Evolutionary conservation across 2,888 invertebrate genomes (phyloP).

Genomic region (Spodoptera exigua): DNA sequence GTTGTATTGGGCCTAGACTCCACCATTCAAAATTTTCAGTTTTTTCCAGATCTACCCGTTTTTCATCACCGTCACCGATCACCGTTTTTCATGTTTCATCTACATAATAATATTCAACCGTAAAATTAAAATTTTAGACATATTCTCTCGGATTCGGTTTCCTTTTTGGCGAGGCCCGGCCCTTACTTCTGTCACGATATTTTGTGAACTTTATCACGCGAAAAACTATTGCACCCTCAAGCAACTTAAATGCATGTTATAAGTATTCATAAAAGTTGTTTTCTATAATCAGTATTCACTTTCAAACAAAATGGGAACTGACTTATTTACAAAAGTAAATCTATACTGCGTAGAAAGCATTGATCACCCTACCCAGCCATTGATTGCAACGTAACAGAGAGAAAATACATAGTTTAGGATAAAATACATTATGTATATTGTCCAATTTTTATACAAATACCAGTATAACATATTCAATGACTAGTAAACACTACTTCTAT

Average conservation of each 20-base stretch:
- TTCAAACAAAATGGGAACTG: background rate
- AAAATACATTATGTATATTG: background rate
- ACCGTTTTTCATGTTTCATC: too few relatives aligned
- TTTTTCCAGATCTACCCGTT: too few relatives aligned
- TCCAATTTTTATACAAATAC: background rate
- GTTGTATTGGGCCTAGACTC: constrained; percentile 6
- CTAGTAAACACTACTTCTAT: constrained; percentile 41
- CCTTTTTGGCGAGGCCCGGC: too few relatives aligned
- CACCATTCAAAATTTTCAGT: too few relatives aligned
- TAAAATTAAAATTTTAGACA: too few relatives aligned
- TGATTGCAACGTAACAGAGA: background rate
- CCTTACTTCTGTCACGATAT: constrained; percentile 16
- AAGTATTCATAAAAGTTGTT: constrained; percentile 19
- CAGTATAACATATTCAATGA: constrained; percentile 32
- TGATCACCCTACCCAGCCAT: too few relatives aligned
- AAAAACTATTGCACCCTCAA: constrained; percentile 44
- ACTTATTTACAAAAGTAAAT: too few relatives aligned
- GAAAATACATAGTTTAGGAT: background rate
- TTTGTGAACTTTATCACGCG: constrained; percentile 38
- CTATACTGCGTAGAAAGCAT: too few relatives aligned
- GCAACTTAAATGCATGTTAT: constrained; percentile 42
- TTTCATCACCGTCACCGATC: too few relatives aligned
- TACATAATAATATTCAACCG: too few relatives aligned
- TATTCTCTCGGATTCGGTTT: too few relatives aligned
- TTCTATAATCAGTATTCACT: constrained; percentile 1